phyloP scores from a whole-genome alignment of 2,113 vertebrate species.

The Leptosomus discolor region DNA sequence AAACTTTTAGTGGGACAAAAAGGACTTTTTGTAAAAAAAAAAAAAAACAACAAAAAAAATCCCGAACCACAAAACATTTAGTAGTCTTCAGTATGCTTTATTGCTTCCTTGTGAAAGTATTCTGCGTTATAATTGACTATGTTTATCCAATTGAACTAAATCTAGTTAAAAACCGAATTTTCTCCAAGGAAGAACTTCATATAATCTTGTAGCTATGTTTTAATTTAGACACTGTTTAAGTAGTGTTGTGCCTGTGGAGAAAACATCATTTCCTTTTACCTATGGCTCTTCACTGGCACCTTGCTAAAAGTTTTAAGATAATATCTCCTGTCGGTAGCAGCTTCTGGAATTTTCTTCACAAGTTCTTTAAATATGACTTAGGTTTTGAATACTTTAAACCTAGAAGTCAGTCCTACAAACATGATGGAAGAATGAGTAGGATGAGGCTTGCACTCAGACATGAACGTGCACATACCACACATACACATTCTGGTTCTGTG shows the following conservation, averaged over 20 bases:
- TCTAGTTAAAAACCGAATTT: neutral
- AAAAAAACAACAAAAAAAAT: accelerated
- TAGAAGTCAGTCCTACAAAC: neutral
- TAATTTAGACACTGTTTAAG: neutral
- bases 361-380: neutral
- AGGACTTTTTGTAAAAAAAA: neutral
- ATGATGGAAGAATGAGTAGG: neutral
- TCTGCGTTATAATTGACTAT: neutral
- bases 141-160: neutral
- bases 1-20: neutral
- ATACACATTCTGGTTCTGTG: neutral
- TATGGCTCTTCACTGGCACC: neutral
- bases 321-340: neutral
- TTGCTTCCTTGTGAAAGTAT: neutral
- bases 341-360: neutral
- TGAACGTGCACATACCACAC: no score
- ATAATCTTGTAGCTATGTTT: neutral
- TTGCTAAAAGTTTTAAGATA: neutral
- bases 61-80: neutral
- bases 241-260: neutral
- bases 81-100: neutral
- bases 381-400: neutral
- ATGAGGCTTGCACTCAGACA: neutral
- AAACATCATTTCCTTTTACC: neutral
- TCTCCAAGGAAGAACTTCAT: neutral